Evolutionary conservation across 2,113 vertebrate genomes (phyloP).

Genomic region (Poecile atricapillus): DNA sequence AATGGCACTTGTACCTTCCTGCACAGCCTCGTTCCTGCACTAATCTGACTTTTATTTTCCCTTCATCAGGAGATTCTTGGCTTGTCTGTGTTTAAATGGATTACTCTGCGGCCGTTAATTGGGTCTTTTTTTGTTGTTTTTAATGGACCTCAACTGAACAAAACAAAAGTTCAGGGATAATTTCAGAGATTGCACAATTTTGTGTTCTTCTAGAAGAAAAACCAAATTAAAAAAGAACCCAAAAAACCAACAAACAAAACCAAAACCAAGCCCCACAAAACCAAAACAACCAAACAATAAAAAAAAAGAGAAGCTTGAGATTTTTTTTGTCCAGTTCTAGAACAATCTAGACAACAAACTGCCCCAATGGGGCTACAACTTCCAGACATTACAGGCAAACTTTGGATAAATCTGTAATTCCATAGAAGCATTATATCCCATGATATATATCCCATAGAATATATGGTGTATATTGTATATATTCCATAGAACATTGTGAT

Average conservation of each 20-base stretch:
- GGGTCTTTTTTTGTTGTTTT: not conserved
- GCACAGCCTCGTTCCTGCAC: not conserved
- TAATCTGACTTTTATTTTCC: not conserved
- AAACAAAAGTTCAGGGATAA: not conserved
- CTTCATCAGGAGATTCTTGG: not conserved
- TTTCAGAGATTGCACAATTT: not conserved
- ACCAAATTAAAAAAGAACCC: accelerated
- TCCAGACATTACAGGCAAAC: not conserved
- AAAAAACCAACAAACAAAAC: too few species aligned
- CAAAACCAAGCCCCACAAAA: too few species aligned
- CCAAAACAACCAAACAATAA: too few species aligned
- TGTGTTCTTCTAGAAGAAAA: not conserved
- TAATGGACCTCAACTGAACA: not conserved
- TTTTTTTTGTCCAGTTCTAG: not conserved
- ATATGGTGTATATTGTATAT: not conserved
- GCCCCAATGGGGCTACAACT: not conserved
- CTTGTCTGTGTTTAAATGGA: not conserved
- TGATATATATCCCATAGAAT: not conserved
- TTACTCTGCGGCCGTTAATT: not conserved
- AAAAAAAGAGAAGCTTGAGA: not conserved
- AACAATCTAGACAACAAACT: not conserved
- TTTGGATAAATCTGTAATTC: not conserved
- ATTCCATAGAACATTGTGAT: not conserved
- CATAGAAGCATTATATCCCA: not conserved
- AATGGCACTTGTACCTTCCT: not conserved